Evolutionary conservation across 2,888 invertebrate species (phyloP), one percentile per base, ranked within the genome.

Genomic region (Drosophila ustulata): DNA sequence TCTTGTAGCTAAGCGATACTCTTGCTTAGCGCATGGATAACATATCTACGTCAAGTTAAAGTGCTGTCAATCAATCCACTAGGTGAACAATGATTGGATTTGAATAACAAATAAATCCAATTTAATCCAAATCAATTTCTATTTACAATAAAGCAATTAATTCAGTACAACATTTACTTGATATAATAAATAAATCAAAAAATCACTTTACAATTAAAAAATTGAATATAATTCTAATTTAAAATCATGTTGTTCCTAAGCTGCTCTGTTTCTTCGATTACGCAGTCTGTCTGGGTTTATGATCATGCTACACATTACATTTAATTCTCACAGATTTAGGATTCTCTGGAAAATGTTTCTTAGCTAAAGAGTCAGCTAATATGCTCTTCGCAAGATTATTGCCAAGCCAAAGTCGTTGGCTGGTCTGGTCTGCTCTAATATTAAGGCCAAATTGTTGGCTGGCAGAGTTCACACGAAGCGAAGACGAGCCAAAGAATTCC

Each of bases 381-480:
- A 58, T 65, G 6, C 68, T n/a, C 30, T n/a, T 3, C 9, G 25
- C 64, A 25, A 4, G 51, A 41, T 26, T 18, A 39, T 46, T 23
- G 34, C 23, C 57, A 72, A 50, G 59, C 49, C 56, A 56, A 68
- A 66, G 58, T 52, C 76, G 47, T 67, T 68, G 64, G 43, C 55
- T 68, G 84, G 68, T 70, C 72, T 82, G 75, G 68, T 70, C 72
- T 82, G 75, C 73, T 82, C 78, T 73, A 85, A 85, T 82, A 82
- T 82, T 82, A 82, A 80, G 80, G 78, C 76, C 80, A 85, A 82
- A 82, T 85, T 78, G 80, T 80, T 80, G 78, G 86, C 69, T 80
- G 82, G 49, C 80, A 80, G 73, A 85, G 82, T 85, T 82, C 82
- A 82, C 86, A 82, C 86, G 83, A 70, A 73, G 67, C 66, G 56